Conservation (phyloP, 2,888 invertebrate species). For the Megalurothrips usitatus region DNA sequence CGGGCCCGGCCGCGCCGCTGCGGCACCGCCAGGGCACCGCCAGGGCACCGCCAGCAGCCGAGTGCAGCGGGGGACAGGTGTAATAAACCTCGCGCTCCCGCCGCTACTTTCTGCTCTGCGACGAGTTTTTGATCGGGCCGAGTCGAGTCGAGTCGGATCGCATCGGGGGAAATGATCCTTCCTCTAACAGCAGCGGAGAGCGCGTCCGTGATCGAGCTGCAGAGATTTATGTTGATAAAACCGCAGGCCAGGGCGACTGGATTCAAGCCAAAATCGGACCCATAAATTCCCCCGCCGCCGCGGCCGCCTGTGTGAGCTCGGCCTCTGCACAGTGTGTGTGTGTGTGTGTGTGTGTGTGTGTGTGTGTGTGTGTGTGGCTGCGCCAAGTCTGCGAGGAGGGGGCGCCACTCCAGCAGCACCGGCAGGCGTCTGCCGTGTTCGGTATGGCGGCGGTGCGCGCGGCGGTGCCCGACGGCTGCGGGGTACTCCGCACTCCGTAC, state of each 20-base stretch:
- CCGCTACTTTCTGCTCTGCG: not conserved
- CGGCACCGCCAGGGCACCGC: not conserved
- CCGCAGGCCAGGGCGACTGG: constrained; percentile 13
- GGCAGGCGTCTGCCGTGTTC: too few relatives aligned
- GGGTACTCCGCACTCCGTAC: not conserved
- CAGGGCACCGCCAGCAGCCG: not conserved
- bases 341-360: too few relatives aligned
- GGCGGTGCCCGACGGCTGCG: not conserved
- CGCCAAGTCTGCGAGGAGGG: too few relatives aligned
- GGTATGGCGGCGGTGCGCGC: not conserved
- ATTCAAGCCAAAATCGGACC: constrained; percentile 19
- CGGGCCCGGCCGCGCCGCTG: not conserved
- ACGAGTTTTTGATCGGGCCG: constrained; percentile 3
- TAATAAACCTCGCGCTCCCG: not conserved
- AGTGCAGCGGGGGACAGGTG: not conserved
- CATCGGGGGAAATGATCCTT: not conserved
- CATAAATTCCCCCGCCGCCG: not conserved
- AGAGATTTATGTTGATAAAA: constrained; percentile 22
- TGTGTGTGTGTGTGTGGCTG: too few relatives aligned
- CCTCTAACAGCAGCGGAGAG: not conserved
- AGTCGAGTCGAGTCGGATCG: not conserved
- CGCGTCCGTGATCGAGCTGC: not conserved
- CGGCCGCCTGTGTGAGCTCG: not conserved
- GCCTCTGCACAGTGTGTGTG: too few relatives aligned
- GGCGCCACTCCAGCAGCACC: not conserved